Conservation (phyloP, 2,888 invertebrate genomes). For the Synergus umbraculus region DNA sequence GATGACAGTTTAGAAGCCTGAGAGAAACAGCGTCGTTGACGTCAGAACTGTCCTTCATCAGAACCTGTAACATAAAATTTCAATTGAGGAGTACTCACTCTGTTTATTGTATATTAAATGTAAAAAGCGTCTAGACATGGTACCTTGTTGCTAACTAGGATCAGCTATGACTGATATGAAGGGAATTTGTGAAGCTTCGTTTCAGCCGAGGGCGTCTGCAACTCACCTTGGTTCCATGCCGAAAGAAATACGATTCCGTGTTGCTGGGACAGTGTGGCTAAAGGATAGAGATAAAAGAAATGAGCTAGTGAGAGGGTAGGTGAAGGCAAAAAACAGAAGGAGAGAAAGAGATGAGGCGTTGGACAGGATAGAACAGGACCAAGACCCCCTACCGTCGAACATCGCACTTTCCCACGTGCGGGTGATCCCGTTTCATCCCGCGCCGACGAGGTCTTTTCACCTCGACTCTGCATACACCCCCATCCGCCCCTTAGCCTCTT, state of each 20-base stretch:
- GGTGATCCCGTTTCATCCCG: constrained; percentile 77
- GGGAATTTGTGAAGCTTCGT: constrained; percentile 58
- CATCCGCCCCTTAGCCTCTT: constrained; percentile 59
- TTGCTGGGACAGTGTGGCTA: constrained; percentile 63
- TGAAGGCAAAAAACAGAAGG: constrained; percentile 56
- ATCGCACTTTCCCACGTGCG: constrained; percentile 77
- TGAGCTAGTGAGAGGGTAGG: constrained; percentile 44
- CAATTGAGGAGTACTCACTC: background rate
- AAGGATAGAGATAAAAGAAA: constrained; percentile 56
- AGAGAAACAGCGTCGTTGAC: background rate
- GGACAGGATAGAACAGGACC: constrained; percentile 66
- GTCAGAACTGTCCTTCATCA: background rate
- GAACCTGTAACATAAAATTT: background rate
- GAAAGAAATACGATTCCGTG: constrained; percentile 73
- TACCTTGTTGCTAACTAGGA: background rate
- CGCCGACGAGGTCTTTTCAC: constrained; percentile 67
- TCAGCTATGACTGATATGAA: constrained; percentile 50
- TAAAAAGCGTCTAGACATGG: background rate
- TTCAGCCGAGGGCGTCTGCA: constrained; percentile 49
- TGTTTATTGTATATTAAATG: background rate
- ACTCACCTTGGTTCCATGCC: constrained; percentile 60
- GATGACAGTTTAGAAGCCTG: background rate
- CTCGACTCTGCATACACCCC: constrained; percentile 71
- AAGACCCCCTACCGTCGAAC: constrained; percentile 74
- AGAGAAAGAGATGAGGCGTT: constrained; percentile 56